Percentiles rank a stretch among this genome's conserved stretches.
These are phyloP conservation scores for Harlomillsia oculata DNA, from an alignment of 1,140 invertebrate genomes.

Conservation along the genomic window DNA sequence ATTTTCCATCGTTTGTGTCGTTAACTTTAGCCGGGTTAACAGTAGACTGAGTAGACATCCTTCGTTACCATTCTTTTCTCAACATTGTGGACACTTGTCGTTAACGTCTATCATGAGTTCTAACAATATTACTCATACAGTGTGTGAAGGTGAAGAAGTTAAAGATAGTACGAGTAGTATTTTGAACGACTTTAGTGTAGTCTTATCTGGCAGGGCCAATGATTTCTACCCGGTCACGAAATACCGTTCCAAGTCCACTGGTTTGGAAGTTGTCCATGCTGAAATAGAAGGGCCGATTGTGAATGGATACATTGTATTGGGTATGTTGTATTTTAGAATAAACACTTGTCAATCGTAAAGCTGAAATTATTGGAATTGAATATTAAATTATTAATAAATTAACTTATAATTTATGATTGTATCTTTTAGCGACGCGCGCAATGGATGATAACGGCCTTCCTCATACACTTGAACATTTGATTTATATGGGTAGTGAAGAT, in stretches of 20 bases:
- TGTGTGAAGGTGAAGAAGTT: neutral
- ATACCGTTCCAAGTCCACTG: constrained; percentile 67
- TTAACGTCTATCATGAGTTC: no score
- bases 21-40: no score
- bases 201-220: no score
- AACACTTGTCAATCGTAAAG: no score
- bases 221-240: constrained; percentile 67
- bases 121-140: no score
- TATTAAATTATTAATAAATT: neutral
- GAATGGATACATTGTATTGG: constrained; percentile 72
- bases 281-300: constrained; percentile 77
- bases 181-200: no score
- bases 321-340: no score
- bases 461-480: constrained; percentile 83
- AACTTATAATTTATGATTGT: neutral
- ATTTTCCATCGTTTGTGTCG: no score
- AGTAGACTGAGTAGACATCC: no score
- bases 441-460: constrained; percentile 84
- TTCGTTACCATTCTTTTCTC: no score
- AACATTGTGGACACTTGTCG: no score
- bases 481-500: constrained; percentile 79
- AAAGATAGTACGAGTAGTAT: no score
- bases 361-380: neutral
- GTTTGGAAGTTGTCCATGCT: constrained; percentile 66
- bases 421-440: constrained; percentile 67